Percentiles rank a stretch among this genome's conserved stretches.
Evolutionary conservation across 2,888 invertebrate genomes (phyloP).

Genomic region (Nemurella pictetii): DNA sequence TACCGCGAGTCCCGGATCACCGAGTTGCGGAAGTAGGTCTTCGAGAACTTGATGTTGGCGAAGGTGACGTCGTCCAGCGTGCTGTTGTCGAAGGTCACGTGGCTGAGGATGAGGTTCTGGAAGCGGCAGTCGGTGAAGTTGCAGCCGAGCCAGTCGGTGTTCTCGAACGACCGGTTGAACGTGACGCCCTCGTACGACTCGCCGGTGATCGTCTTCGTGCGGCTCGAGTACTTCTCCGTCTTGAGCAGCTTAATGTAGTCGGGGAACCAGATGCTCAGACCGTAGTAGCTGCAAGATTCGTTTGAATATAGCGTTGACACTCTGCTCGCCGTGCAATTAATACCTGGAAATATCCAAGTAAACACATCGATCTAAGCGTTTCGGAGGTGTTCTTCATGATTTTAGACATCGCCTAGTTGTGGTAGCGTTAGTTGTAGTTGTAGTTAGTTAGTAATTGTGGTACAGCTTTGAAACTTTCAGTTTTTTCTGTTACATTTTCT

Average conservation of each 20-base stretch:
- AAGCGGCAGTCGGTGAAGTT: conserved; percentile 68
- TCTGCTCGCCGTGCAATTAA: too few relatives aligned
- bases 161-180: conserved; percentile 67
- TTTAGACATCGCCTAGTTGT: too few relatives aligned
- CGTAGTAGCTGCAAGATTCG: conserved; percentile 57
- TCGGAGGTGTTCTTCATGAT: too few relatives aligned
- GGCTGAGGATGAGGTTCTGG: conserved; percentile 68
- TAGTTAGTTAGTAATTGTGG: too few relatives aligned
- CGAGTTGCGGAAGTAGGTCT: conserved; percentile 66
- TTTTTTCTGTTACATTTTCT: too few relatives aligned
- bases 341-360: too few relatives aligned
- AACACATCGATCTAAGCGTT: too few relatives aligned
- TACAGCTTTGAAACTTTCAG: too few relatives aligned
- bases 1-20: conserved; percentile 66
- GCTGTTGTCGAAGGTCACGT: conserved; percentile 72
- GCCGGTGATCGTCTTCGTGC: conserved; percentile 49
- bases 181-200: conserved; percentile 50
- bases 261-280: conserved; percentile 61
- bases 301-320: too few relatives aligned
- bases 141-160: conserved; percentile 63
- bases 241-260: conserved; percentile 56
- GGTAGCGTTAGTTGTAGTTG: too few relatives aligned
- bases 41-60: conserved; percentile 71
- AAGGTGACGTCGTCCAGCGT: conserved; percentile 70
- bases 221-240: conserved; percentile 49